A percentile compares a stretch with the other conserved stretches of the same genome.
Evolutionary conservation across 2,113 vertebrate species (phyloP).

Genomic region (Anolis sagrei): DNA sequence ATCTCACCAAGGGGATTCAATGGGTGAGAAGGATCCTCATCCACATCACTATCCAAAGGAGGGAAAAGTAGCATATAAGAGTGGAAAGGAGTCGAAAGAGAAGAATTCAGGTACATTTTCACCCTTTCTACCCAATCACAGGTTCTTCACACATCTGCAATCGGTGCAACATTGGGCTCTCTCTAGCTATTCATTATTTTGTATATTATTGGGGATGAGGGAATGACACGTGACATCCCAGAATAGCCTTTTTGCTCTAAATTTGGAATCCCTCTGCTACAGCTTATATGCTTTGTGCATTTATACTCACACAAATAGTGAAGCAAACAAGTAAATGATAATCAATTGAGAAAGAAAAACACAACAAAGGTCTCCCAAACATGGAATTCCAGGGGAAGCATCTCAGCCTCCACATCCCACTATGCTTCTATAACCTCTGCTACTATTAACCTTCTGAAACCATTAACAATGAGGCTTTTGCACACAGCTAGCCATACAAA

Average conservation of each 20-base stretch:
- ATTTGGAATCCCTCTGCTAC: neutral
- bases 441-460: conserved; percentile 37
- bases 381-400: neutral
- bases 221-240: neutral
- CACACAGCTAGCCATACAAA: neutral
- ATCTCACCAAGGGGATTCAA: no score
- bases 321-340: conserved; percentile 4
- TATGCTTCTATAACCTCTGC: conserved; percentile 22
- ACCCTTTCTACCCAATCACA: neutral
- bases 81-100: neutral
- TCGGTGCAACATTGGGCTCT: neutral
- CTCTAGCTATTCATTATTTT: neutral
- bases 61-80: neutral
- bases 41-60: neutral
- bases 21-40: neutral
- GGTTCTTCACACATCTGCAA: neutral
- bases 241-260: conserved; percentile 21
- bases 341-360: neutral
- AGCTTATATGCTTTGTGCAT: conserved; percentile 16
- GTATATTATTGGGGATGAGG: neutral
- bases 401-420: conserved; percentile 25
- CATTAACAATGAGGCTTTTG: conserved; percentile 20
- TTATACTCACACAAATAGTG: neutral
- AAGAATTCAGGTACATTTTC: neutral
- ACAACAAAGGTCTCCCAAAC: neutral